phyloP scores from a whole-genome alignment of 2,888 invertebrate genomes.

The Polyommatus icarus region DNA sequence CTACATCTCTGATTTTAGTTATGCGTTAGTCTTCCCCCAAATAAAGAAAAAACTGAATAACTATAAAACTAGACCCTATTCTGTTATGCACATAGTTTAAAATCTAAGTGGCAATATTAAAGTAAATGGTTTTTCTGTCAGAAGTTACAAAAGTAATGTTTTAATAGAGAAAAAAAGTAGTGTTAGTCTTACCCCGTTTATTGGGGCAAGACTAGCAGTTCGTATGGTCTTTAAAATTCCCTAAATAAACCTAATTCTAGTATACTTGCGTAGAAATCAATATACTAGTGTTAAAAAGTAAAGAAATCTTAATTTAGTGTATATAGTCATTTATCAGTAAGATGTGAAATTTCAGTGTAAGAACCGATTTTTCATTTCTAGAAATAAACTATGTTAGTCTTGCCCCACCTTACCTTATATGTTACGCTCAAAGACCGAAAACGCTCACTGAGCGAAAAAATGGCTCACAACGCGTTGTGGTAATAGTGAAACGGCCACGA shows the following conservation, averaged over 20 bases:
- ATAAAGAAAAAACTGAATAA: neutral
- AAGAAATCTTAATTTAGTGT: neutral
- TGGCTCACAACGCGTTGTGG: too few relatives aligned
- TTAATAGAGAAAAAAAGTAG: neutral
- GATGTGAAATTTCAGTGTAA: neutral
- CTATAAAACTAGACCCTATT: neutral
- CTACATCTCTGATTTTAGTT: too few relatives aligned
- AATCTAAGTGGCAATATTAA: constrained; percentile 13
- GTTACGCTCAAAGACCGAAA: too few relatives aligned
- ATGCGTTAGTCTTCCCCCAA: neutral
- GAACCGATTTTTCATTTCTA: neutral
- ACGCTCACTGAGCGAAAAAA: too few relatives aligned
- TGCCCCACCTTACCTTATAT: neutral
- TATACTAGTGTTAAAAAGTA: neutral
- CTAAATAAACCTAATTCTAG: neutral
- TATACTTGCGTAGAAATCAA: neutral
- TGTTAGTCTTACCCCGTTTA: neutral
- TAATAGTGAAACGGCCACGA: too few relatives aligned
- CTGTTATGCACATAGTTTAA: neutral
- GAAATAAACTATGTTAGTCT: neutral
- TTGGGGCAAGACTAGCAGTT: constrained; percentile 9
- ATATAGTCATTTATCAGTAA: neutral
- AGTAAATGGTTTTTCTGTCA: neutral
- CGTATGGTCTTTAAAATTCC: neutral
- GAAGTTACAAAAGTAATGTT: constrained; percentile 13